These are phyloP conservation scores for Mimachlamys varia DNA, from an alignment of 2,888 invertebrate species.

Conservation along the genomic window DNA sequence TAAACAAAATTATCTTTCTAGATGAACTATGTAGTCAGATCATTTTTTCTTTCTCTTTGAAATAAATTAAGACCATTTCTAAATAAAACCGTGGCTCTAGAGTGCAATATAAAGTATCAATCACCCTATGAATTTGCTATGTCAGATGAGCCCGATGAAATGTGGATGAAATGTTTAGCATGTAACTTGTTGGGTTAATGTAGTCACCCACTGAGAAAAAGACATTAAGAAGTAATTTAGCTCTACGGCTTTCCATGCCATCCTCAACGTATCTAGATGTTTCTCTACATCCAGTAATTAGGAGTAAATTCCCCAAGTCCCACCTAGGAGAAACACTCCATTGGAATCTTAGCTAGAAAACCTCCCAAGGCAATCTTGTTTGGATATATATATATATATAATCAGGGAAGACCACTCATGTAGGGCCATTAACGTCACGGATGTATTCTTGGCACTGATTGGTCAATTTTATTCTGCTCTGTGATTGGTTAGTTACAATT, in stretches of 20 bases:
- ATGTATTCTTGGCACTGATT: not conserved
- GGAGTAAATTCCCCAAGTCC: not conserved
- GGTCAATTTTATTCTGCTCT: not conserved
- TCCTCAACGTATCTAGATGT: not conserved
- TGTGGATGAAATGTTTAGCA: slow-evolving; percentile 29
- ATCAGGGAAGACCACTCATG: not conserved
- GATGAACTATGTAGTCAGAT: not conserved
- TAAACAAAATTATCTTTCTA: not conserved
- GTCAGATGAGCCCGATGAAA: not conserved
- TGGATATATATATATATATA: not conserved
- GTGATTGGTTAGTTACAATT: not conserved
- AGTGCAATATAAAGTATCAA: slow-evolving; percentile 11
- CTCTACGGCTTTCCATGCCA: not conserved
- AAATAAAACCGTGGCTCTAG: slow-evolving; percentile 27
- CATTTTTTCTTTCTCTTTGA: not conserved
- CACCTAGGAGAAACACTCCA: not conserved
- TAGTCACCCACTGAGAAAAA: not conserved
- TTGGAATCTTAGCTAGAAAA: not conserved
- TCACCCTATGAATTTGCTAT: slow-evolving; percentile 19
- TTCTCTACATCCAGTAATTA: slow-evolving; percentile 25
- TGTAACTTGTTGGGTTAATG: slow-evolving; percentile 33
- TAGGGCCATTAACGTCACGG: not conserved
- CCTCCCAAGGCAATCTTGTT: not conserved
- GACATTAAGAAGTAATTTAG: slow-evolving; percentile 31
- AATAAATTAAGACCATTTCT: slow-evolving; percentile 26